A percentile compares a stretch with the other conserved stretches of the same genome.
Evolutionary conservation across 2,888 invertebrate genomes (phyloP).

Genomic region (Gymnosoma rotundatum): DNA sequence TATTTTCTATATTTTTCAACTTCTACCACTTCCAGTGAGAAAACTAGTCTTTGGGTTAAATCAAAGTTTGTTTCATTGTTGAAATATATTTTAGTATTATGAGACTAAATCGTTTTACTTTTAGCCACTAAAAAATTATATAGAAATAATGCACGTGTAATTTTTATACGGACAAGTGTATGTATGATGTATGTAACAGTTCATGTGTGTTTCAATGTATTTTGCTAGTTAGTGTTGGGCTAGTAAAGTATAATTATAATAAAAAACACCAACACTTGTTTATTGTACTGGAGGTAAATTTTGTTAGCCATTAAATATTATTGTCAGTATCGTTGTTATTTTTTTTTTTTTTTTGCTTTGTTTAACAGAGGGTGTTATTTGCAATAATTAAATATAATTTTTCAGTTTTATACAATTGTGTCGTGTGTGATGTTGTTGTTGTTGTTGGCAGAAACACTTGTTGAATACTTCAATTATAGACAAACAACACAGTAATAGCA

Average conservation of each 20-base stretch:
- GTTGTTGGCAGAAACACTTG: slow-evolving; percentile 53
- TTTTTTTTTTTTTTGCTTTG: not conserved
- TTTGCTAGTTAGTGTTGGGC: not conserved
- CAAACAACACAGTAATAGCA: slow-evolving; percentile 13
- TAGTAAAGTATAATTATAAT: slow-evolving; percentile 37
- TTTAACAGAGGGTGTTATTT: slow-evolving; percentile 63
- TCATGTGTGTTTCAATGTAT: not conserved
- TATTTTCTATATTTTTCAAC: slow-evolving; percentile 12
- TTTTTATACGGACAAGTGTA: not conserved
- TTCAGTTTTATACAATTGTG: slow-evolving; percentile 59
- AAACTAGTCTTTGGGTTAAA: too few species aligned
- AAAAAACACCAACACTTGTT: slow-evolving; percentile 47
- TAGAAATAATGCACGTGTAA: slow-evolving; percentile 38
- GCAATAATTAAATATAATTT: slow-evolving; percentile 64
- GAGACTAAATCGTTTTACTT: slow-evolving; percentile 48
- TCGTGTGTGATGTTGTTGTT: slow-evolving; percentile 25
- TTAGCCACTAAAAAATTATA: slow-evolving; percentile 1
- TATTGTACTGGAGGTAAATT: slow-evolving; percentile 4
- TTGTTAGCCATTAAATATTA: slow-evolving; percentile 49
- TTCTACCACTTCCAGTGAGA: not conserved
- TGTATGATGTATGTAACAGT: too few species aligned
- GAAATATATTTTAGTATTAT: slow-evolving; percentile 43
- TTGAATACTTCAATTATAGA: slow-evolving; percentile 49
- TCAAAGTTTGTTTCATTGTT: too few species aligned
- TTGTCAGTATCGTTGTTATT: slow-evolving; percentile 27